A percentile compares a stretch with the other conserved stretches of the same genome.
Evolutionary conservation across 1,140 invertebrate species (phyloP).

Genomic region (Atta texana): DNA sequence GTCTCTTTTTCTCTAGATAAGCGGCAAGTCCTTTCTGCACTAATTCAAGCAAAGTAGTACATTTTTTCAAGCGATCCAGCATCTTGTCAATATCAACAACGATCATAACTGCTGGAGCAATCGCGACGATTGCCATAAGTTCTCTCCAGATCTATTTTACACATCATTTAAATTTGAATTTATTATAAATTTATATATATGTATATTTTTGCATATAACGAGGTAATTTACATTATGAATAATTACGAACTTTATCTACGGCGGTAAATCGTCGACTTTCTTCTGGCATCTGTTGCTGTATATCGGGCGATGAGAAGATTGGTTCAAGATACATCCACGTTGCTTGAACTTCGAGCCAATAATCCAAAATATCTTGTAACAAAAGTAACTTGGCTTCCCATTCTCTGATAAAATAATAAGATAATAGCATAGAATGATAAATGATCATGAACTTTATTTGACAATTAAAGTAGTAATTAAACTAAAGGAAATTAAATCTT

Average conservation of each 20-base stretch:
- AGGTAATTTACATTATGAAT: not conserved
- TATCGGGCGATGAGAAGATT: constrained; percentile 99
- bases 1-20: constrained; percentile 97
- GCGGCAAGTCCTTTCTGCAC: constrained; percentile 97
- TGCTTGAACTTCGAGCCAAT: constrained; percentile 98
- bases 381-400: constrained; percentile 93
- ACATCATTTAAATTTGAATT: constrained; percentile 12
- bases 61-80: constrained; percentile 95
- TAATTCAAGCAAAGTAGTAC: constrained; percentile 94
- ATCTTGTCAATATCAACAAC: constrained; percentile 97
- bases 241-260: constrained; percentile 95
- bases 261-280: constrained; percentile 96
- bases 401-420: constrained; percentile 84
- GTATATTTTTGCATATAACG: not conserved
- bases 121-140: constrained; percentile 94
- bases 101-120: constrained; percentile 93
- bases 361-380: constrained; percentile 96
- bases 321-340: constrained; percentile 99
- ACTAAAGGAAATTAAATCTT: not conserved
- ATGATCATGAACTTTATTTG: not conserved
- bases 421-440: constrained; percentile 20
- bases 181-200: constrained; percentile 12
- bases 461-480: not conserved
- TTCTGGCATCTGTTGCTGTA: constrained; percentile 97
- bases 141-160: constrained; percentile 93